phyloP scores from a whole-genome alignment of 1,140 invertebrate species.

The Philaenus spumarius region DNA sequence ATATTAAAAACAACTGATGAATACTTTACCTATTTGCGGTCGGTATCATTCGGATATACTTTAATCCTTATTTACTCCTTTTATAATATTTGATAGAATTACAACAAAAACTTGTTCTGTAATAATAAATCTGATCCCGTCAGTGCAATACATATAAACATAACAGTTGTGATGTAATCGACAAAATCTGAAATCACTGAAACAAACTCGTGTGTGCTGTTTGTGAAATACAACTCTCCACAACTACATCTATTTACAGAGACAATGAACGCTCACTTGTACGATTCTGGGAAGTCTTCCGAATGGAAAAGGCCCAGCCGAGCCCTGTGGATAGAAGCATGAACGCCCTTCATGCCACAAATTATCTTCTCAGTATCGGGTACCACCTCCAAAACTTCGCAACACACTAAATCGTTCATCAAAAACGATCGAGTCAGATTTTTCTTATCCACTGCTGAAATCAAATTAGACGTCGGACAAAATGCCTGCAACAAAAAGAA shows the following conservation, averaged over 20 bases:
- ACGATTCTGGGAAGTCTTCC: constrained; percentile 77
- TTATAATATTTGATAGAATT: too few relatives aligned
- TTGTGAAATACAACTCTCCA: neutral
- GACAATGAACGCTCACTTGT: constrained; percentile 65
- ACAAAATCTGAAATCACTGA: neutral
- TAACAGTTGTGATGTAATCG: too few relatives aligned
- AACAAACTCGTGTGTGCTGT: neutral
- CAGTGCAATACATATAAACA: too few relatives aligned
- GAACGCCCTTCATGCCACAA: constrained; percentile 73
- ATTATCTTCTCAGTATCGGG: constrained; percentile 80
- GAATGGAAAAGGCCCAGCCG: constrained; percentile 72
- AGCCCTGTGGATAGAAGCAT: constrained; percentile 33
- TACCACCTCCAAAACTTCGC: constrained; percentile 80
- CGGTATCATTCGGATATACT: too few relatives aligned
- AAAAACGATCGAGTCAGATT: constrained; percentile 67
- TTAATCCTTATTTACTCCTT: too few relatives aligned
- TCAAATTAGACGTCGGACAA: constrained; percentile 59
- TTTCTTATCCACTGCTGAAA: constrained; percentile 73
- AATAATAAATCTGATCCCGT: too few relatives aligned
- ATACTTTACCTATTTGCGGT: too few relatives aligned
- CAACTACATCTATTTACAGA: neutral
- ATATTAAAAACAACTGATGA: too few relatives aligned
- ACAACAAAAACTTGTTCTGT: too few relatives aligned
- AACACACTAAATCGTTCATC: constrained; percentile 77
- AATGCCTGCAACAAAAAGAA: constrained; percentile 48